Conservation (phyloP, 2,888 invertebrate species). For the Epinotia nisella region DNA sequence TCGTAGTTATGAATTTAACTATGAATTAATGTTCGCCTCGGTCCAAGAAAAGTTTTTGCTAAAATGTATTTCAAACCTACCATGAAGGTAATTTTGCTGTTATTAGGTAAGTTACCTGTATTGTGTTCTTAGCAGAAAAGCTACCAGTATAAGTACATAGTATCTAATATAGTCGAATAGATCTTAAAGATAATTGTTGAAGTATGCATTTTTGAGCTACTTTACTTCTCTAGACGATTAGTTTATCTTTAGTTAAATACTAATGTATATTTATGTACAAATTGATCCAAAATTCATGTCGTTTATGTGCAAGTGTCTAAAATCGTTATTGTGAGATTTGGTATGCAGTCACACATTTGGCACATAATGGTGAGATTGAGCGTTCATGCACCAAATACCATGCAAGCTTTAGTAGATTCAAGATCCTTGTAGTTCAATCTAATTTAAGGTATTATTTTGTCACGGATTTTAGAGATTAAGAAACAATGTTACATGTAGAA, state of each 20-base stretch:
- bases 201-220: constrained; percentile 78
- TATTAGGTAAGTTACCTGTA: neutral
- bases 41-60: neutral
- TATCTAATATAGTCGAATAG: constrained; percentile 63
- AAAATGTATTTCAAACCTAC: neutral
- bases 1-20: neutral
- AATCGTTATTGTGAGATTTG: constrained; percentile 50
- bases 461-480: constrained; percentile 12
- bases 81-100: neutral
- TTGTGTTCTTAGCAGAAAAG: constrained; percentile 50
- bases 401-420: constrained; percentile 46
- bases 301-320: constrained; percentile 57
- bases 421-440: constrained; percentile 13
- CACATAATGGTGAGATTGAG: constrained; percentile 72
- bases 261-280: constrained; percentile 78
- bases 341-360: constrained; percentile 63
- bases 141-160: constrained; percentile 47
- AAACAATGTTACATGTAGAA: constrained; percentile 4
- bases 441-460: constrained; percentile 11
- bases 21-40: neutral
- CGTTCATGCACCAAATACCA: constrained; percentile 61
- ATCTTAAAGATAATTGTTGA: constrained; percentile 69
- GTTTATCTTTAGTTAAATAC: constrained; percentile 62
- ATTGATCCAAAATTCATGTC: constrained; percentile 72
- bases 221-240: constrained; percentile 70